Evolutionary conservation across 2,797 vertebrate genomes (phyloP), one percentile per base, ranked within the genome.

Genomic region (Galagoides demidoff): DNA sequence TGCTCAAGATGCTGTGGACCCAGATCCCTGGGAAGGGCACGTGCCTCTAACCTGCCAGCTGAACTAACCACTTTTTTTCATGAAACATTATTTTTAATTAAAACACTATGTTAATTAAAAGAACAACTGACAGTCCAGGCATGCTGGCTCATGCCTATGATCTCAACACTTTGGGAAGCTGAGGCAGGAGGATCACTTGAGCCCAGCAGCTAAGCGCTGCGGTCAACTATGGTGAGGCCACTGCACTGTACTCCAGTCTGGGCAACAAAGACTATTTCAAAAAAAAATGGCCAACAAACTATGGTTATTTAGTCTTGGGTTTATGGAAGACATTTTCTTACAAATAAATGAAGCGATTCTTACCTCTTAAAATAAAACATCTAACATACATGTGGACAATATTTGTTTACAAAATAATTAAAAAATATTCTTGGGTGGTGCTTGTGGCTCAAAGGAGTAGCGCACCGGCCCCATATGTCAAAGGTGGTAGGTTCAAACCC

Each of bases 1-100:
- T 10, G 23, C 49, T 1, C 0, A 12, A 23, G 31, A n/a, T 11
- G 11, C 23, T 39, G 3, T n/a, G 31, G 0, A 61, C 7, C 22
- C 34, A 19, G 2, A 45, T 77, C 55, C 71, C 31, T 7, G 12
- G 0, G 20, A 77, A 71, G 39, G 59, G 43, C 10, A 25, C 55
- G 4, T 3, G 2, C 7, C 7, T 70, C 34, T 64, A 59, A 85
- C 31, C 37, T 25, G 27, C 76, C 34, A 45, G 31, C 37, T 73
- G 29, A 90, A 66, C 37, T 13, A 71, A 43, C 70, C 13, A 4
- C 13, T 61, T 27, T 19, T 68, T 31, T 13, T 39, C 52, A 77
- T 0, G 4, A 27, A 73, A 63, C 17, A 22, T 34, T 37, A 31
- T 37, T 84, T 74, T 79, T 52, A 52, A 73, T 13, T 64, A 70